phyloP scores from a whole-genome alignment of 2,888 invertebrate species.

The Philonicus albiceps region DNA sequence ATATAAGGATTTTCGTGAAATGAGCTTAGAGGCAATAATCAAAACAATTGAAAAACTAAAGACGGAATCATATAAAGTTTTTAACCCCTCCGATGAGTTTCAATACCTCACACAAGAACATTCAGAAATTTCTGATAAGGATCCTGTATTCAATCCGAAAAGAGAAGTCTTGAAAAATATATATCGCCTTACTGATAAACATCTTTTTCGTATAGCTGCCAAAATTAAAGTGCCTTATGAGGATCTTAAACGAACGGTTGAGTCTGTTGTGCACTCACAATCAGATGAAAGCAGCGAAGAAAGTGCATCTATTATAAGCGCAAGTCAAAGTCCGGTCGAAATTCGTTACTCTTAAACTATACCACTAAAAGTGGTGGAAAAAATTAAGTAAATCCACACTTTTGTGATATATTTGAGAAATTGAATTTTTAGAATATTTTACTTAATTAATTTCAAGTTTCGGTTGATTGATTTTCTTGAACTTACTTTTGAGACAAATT shows the following conservation, averaged over 20 bases:
- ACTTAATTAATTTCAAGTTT: no score
- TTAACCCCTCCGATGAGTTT: background rate
- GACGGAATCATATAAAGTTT: no score
- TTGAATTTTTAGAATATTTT: no score
- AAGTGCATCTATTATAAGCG: background rate
- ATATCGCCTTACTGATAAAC: background rate
- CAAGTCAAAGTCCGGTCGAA: background rate
- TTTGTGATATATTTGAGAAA: no score
- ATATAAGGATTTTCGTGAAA: no score
- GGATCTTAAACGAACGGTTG: background rate
- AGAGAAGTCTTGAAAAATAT: background rate
- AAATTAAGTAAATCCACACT: no score
- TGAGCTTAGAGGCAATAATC: no score
- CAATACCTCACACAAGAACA: background rate
- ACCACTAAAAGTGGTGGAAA: background rate
- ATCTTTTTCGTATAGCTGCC: background rate
- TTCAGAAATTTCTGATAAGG: background rate
- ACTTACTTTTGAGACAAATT: no score
- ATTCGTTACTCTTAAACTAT: background rate
- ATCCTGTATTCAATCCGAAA: background rate
- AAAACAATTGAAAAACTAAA: no score
- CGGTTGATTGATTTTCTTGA: no score
- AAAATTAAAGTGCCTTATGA: background rate
- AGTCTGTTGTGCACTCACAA: background rate
- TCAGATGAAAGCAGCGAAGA: background rate